Percentiles rank a stretch among this genome's conserved stretches.
These are phyloP conservation scores for Drosophila quinaria DNA, from an alignment of 2,888 invertebrate species.

Conservation along the genomic window DNA sequence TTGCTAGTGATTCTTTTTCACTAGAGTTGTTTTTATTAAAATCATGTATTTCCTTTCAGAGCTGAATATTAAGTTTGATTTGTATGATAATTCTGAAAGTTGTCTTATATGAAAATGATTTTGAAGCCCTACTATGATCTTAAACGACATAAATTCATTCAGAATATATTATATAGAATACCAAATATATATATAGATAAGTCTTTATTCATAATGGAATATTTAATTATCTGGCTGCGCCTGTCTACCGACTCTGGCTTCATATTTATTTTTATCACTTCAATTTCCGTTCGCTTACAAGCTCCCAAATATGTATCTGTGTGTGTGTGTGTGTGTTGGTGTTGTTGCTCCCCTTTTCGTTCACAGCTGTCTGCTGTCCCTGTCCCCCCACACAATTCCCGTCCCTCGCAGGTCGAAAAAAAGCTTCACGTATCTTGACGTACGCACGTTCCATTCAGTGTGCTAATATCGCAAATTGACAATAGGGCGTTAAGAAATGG, in stretches of 20 bases:
- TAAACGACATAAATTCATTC: slow-evolving; percentile 19
- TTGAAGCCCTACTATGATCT: slow-evolving; percentile 21
- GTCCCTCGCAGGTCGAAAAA: not conserved
- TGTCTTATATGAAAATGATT: not conserved
- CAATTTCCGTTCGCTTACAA: slow-evolving; percentile 74
- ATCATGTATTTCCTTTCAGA: not conserved
- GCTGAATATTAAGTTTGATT: not conserved
- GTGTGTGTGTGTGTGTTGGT: slow-evolving; percentile 2
- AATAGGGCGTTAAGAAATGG: slow-evolving; percentile 67
- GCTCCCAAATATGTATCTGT: slow-evolving; percentile 32
- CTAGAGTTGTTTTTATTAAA: no score
- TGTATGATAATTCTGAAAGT: not conserved
- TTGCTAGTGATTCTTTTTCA: no score
- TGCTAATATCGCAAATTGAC: slow-evolving; percentile 79
- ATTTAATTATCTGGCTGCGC: slow-evolving; percentile 59
- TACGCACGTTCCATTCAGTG: slow-evolving; percentile 53
- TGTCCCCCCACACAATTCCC: not conserved
- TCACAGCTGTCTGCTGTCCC: slow-evolving; percentile 29
- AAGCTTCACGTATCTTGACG: slow-evolving; percentile 47
- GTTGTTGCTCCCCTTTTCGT: slow-evolving; percentile 37
- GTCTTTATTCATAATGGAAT: slow-evolving; percentile 17
- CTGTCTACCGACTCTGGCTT: slow-evolving; percentile 59
- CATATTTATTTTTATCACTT: slow-evolving; percentile 78
- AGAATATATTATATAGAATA: slow-evolving; percentile 13
- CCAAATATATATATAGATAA: slow-evolving; percentile 13